Evolutionary conservation across 2,113 vertebrate species (phyloP).

Genomic region (Centrocercus urophasianus): DNA sequence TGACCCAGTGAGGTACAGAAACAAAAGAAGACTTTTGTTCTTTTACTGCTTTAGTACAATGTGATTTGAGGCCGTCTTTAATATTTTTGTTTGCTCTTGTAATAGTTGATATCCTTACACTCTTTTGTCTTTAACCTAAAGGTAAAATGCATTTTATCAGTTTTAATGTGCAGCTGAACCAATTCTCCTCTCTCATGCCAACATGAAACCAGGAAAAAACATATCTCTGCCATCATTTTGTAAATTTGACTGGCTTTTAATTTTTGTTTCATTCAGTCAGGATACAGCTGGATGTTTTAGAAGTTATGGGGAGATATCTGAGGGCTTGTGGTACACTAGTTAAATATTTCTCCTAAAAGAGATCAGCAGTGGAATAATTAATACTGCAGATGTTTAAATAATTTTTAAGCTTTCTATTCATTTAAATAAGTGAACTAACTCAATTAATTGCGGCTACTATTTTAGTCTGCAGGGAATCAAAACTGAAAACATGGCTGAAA

Average conservation of each 20-base stretch:
- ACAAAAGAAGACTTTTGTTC: neutral
- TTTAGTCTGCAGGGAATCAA: neutral
- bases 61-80: neutral
- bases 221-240: neutral
- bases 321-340: neutral
- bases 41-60: neutral
- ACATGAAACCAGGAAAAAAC: no score
- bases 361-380: neutral
- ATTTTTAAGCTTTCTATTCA: neutral
- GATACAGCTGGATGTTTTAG: neutral
- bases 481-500: neutral
- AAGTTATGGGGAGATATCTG: rapidly evolving
- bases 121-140: neutral
- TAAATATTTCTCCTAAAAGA: neutral
- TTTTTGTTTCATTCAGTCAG: neutral
- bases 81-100: neutral
- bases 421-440: neutral
- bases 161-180: neutral
- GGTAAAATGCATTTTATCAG: neutral
- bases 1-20: neutral
- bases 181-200: neutral
- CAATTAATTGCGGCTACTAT: neutral
- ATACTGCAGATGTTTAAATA: neutral
- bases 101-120: rapidly evolving
- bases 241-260: neutral